Base-by-base conservation (phyloP, 2,797 vertebrate genomes). In the Chelon labrosus region DNA sequence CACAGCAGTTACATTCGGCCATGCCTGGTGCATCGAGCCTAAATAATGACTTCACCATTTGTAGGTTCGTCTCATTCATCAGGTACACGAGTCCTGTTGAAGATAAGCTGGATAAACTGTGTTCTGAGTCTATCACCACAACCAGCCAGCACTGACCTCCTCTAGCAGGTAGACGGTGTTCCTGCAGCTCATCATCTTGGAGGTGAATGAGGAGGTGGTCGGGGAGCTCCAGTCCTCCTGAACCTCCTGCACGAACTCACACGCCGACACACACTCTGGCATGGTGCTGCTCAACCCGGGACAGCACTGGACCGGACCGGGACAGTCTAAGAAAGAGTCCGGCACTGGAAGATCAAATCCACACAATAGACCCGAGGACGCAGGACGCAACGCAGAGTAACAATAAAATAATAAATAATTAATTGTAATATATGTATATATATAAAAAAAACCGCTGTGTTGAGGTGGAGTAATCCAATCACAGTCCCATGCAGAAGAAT, bases 181-280 rank as follows among this genome's bases (percentile, higher is more conserved):
- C 56, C 90, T 90, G 85, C 89, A 92, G 78, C 77, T 83, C 51
- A 73, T 73, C 90, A 92, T 91, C 86, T 90, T 92, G 86, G 89
- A 84, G 82, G 86, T 88, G 84, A 92, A 91, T 47, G 90, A 92
- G 66, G 93, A 94, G 65, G 89, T 94, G 65, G 89, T 93, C 35
- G 92, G 92, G 0, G 90, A 94, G 84, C 87, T 92, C 87, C 93
- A 93, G 86, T 94, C 92, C 69, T 95, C 91, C 84, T 87, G 86
- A 0, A 72, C 88, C 83, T 89, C 89, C 70, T 84, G 81, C 65
- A 95, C 71, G 69, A 95, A 95, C 64, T 94, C 85, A 1, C 85
- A 38, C 56, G 91, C 92, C 0, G 86, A 90, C 62, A 94, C 91
- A 50, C 90, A 86, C 85, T 92, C 88, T 10, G 85, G 89, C 92